Percentiles rank a stretch among this genome's conserved stretches.
Conservation (phyloP, 2,113 vertebrate genomes). For the Perca flavescens region DNA sequence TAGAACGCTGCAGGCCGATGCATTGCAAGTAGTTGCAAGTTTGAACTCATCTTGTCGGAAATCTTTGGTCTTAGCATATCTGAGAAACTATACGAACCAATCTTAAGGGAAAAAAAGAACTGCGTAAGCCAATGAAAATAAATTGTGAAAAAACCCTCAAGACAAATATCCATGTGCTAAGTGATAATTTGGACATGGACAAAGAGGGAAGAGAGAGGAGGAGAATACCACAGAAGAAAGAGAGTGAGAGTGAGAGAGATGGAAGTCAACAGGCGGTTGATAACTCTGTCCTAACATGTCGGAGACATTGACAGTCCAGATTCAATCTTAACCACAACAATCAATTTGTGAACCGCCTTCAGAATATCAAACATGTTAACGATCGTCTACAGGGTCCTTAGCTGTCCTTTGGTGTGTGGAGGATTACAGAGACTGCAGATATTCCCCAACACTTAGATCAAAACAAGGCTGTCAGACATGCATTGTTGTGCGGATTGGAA, state of each 20-base stretch:
- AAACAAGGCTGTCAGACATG: not conserved
- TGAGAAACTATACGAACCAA: no score
- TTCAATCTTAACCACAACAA: slow-evolving; percentile 53
- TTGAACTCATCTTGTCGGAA: no score
- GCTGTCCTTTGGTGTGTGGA: slow-evolving; percentile 29
- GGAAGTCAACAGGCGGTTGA: slow-evolving; percentile 19
- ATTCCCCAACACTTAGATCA: slow-evolving; percentile 9
- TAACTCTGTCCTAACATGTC: slow-evolving; percentile 49
- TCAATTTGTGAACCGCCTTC: not conserved
- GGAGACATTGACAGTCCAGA: slow-evolving; percentile 63
- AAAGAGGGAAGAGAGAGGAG: not conserved
- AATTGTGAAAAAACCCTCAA: no score
- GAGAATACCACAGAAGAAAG: not conserved
- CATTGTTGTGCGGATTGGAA: slow-evolving; percentile 27
- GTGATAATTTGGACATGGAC: not conserved
- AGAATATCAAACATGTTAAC: slow-evolving; percentile 61
- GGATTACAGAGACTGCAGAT: slow-evolving; percentile 22
- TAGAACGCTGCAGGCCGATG: no score
- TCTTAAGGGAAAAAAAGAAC: no score
- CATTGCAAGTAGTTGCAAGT: no score
- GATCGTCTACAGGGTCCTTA: slow-evolving; percentile 42
- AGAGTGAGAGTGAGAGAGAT: not conserved
- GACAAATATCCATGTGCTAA: not conserved
- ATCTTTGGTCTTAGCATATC: no score
- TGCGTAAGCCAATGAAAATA: no score